Conservation (phyloP, 2,888 invertebrate species). For the Dasypogon diadema region DNA sequence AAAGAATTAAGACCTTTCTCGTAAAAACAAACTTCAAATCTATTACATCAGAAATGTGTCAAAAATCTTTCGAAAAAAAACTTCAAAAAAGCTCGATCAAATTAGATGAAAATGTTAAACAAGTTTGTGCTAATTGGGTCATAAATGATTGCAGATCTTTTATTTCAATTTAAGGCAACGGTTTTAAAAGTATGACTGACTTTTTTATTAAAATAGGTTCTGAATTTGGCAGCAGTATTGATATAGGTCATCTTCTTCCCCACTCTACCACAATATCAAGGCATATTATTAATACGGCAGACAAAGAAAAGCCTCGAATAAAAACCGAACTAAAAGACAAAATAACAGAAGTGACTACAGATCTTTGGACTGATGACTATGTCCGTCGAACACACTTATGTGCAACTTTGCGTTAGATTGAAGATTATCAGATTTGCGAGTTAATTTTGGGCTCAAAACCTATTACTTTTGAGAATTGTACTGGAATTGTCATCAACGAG, state of each 20-base stretch:
- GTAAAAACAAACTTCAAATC: too few relatives aligned
- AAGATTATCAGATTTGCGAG: background rate
- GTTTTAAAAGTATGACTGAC: background rate
- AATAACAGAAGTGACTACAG: accelerated
- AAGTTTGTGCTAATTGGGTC: background rate
- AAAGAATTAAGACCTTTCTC: too few relatives aligned
- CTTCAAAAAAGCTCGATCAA: background rate
- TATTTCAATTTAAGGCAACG: background rate
- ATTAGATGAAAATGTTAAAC: background rate
- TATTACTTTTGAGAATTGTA: background rate
- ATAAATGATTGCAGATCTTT: background rate
- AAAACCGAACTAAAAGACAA: background rate
- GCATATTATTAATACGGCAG: background rate
- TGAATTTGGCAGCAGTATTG: background rate
- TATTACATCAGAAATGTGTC: too few relatives aligned
- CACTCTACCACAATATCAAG: background rate
- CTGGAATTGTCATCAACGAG: background rate
- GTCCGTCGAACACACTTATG: background rate
- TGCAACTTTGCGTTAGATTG: background rate
- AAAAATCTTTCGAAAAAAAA: too few relatives aligned
- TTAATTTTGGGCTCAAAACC: background rate
- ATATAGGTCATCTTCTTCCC: background rate
- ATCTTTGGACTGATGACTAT: background rate
- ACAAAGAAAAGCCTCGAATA: background rate
- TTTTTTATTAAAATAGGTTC: background rate